These are phyloP conservation scores for Drosophila maculinotata DNA, from an alignment of 2,888 invertebrate genomes.

Conservation along the genomic window DNA sequence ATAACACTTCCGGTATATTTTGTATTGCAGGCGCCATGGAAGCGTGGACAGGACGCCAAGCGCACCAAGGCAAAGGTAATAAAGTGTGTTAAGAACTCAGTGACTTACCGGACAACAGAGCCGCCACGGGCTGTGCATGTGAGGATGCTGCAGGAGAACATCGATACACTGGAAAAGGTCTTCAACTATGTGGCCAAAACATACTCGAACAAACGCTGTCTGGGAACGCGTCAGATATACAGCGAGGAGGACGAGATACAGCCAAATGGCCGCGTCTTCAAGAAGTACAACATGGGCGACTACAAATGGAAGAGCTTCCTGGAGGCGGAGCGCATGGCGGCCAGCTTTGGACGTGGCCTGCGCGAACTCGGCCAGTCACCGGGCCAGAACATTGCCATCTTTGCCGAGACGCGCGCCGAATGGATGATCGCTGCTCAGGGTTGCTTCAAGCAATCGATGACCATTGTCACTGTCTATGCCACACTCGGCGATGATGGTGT, in stretches of 20 bases:
- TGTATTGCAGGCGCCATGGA: conserved; percentile 94
- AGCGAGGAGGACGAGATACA: conserved; percentile 97
- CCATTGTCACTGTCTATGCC: conserved; percentile 98
- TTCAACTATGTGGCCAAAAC: conserved; percentile 91
- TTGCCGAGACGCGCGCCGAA: conserved; percentile 98
- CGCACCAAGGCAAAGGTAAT: conserved; percentile 92
- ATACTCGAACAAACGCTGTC: conserved; percentile 90
- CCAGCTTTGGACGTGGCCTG: conserved; percentile 93
- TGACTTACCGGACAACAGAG: conserved; percentile 91
- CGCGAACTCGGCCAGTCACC: conserved; percentile 91
- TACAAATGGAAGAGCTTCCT: conserved; percentile 95
- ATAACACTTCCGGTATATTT: conserved; percentile 95
- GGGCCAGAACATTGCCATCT: conserved; percentile 93
- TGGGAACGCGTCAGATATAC: conserved; percentile 95
- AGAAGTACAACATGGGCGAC: conserved; percentile 97
- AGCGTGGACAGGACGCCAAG: conserved; percentile 89
- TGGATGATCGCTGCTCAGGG: conserved; percentile 99
- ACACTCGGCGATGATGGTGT: conserved; percentile 98
- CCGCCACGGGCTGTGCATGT: conserved; percentile 90
- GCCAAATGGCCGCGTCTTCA: conserved; percentile 96
- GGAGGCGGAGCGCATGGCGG: conserved; percentile 90
- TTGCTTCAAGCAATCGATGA: conserved; percentile 96
- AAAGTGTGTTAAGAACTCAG: conserved; percentile 87
- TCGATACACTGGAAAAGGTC: conserved; percentile 93
- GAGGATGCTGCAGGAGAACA: conserved; percentile 90